phyloP scores from a whole-genome alignment of 2,797 vertebrate species.

The Rhabdophis nuchalis region DNA sequence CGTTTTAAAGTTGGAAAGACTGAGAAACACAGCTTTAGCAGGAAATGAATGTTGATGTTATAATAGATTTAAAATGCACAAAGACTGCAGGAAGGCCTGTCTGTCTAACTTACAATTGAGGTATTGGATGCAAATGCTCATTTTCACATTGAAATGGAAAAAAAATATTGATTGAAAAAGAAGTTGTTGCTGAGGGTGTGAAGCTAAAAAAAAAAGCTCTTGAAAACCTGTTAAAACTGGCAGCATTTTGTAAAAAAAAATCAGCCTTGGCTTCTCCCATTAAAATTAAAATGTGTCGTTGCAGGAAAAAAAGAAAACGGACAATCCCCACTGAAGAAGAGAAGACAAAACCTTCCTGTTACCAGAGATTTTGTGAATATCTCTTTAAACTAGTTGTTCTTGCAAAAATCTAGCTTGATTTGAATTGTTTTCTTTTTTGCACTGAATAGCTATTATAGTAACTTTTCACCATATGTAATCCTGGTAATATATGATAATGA shows the following conservation, averaged over 20 bases:
- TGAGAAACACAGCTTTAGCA: background rate
- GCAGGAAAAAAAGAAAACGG: conserved; percentile 34
- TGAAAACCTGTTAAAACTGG: background rate
- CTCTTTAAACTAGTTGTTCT: conserved; percentile 10
- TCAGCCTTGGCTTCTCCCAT: background rate
- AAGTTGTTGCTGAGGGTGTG: background rate
- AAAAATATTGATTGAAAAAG: background rate
- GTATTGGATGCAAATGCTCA: background rate
- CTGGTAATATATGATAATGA: conserved; percentile 14
- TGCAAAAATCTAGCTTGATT: conserved; percentile 7
- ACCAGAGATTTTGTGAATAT: background rate
- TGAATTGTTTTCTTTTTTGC: conserved; percentile 43
- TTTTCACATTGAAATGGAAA: background rate
- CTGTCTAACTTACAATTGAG: background rate
- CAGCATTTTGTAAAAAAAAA: background rate
- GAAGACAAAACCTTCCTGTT: background rate
- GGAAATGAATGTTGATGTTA: background rate
- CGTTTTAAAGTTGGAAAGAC: background rate
- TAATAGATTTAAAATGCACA: background rate
- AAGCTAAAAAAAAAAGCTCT: background rate
- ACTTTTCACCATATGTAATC: conserved; percentile 9
- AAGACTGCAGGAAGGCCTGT: background rate
- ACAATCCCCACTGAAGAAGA: conserved; percentile 3
- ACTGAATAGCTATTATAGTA: conserved; percentile 48
- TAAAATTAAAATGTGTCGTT: conserved; percentile 16